Percentiles rank a stretch among this genome's conserved stretches.
phyloP scores from a whole-genome alignment of 2,888 invertebrate species.

The Aphrophora alni region DNA sequence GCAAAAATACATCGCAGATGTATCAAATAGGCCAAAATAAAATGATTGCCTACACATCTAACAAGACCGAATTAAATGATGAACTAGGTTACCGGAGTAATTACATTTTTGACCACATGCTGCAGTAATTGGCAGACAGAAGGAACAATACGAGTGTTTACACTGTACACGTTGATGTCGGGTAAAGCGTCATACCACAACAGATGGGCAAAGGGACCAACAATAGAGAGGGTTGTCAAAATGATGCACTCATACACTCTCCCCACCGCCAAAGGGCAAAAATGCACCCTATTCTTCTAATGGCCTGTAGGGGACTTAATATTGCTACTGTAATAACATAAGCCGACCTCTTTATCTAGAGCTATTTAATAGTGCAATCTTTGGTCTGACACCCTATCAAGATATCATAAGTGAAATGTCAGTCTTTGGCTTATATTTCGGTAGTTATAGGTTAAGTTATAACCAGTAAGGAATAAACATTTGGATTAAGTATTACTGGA shows the following conservation, averaged over 20 bases:
- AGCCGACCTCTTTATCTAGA: slow-evolving; percentile 42
- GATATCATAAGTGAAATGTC: slow-evolving; percentile 31
- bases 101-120: not conserved
- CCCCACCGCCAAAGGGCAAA: not conserved
- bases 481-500: too few relatives aligned
- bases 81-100: not conserved
- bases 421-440: not conserved
- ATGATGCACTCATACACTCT: not conserved
- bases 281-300: not conserved
- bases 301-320: slow-evolving; percentile 36
- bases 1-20: too few relatives aligned
- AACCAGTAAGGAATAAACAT: too few relatives aligned
- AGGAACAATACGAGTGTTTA: not conserved
- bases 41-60: too few relatives aligned
- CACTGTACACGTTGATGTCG: not conserved
- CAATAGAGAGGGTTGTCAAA: not conserved
- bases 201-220: not conserved
- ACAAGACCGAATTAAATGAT: too few relatives aligned
- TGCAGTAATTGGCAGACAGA: not conserved
- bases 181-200: not conserved
- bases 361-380: slow-evolving; percentile 41
- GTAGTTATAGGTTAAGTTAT: too few relatives aligned
- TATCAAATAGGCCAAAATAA: too few relatives aligned
- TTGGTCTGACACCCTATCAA: slow-evolving; percentile 21
- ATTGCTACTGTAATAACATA: slow-evolving; percentile 42